A percentile compares a stretch with the other conserved stretches of the same genome.
These are phyloP conservation scores for Epinotia brunnichana DNA, from an alignment of 2,888 invertebrate genomes.

Conservation along the genomic window DNA sequence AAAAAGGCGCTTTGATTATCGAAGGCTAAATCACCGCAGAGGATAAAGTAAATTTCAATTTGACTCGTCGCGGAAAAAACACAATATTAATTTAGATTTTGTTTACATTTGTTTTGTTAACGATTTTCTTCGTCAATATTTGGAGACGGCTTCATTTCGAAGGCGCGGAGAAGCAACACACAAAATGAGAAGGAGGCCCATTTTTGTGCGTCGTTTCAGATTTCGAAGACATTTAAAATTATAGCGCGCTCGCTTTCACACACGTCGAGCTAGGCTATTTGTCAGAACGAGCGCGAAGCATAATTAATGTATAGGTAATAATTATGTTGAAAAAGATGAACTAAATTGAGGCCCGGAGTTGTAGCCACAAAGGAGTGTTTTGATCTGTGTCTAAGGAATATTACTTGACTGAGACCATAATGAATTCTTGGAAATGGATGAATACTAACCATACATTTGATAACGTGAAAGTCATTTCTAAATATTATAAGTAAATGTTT, in stretches of 20 bases:
- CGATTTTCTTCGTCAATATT: constrained; percentile 21
- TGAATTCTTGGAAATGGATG: no score
- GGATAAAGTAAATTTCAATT: constrained; percentile 8
- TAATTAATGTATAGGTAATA: no score
- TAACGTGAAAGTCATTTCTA: no score
- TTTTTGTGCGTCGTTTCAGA: not conserved
- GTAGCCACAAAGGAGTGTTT: no score
- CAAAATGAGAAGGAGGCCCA: not conserved
- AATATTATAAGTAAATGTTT: no score
- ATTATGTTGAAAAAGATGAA: no score
- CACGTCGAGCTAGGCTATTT: not conserved
- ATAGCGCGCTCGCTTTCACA: not conserved
- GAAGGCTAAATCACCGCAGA: not conserved
- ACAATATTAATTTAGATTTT: constrained; percentile 16
- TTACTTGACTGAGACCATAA: no score
- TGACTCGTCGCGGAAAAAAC: constrained; percentile 3
- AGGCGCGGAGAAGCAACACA: not conserved
- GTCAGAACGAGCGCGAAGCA: no score
- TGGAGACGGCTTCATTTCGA: constrained; percentile 12
- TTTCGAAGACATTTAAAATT: not conserved
- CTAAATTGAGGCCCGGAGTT: no score
- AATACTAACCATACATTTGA: no score
- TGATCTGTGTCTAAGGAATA: no score
- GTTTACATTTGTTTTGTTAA: constrained; percentile 21
- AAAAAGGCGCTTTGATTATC: not conserved